Evolutionary conservation across 2,113 vertebrate genomes (phyloP).

Genomic region (Ginglymostoma cirratum): DNA sequence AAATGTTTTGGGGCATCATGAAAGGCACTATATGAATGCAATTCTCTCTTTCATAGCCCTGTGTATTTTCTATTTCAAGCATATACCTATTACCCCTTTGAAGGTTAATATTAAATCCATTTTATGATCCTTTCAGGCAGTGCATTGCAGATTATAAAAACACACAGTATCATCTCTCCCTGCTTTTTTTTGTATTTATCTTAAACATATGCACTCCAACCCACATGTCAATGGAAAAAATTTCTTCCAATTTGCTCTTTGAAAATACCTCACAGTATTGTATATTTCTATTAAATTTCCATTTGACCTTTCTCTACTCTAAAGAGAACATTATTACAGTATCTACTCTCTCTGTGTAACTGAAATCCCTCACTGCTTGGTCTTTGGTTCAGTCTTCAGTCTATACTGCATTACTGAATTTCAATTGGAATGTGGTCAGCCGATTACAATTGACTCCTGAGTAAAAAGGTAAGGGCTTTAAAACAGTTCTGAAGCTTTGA

Average conservation of each 20-base stretch:
- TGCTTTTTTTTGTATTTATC: background rate
- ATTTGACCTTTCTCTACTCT: background rate
- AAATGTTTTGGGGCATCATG: background rate
- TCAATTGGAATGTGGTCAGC: background rate
- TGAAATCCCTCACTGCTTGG: background rate
- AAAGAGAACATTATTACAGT: background rate
- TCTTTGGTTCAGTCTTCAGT: background rate
- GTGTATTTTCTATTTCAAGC: background rate
- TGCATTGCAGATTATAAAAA: background rate
- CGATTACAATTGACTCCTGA: background rate
- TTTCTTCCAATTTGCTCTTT: background rate
- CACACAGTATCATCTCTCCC: background rate
- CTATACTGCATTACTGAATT: background rate
- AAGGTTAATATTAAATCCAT: background rate
- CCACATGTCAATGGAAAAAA: background rate
- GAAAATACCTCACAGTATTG: background rate
- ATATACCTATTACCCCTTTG: background rate
- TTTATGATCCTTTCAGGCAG: background rate
- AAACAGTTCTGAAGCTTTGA: background rate
- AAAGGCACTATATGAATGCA: background rate
- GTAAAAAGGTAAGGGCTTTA: background rate
- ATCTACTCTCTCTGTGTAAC: background rate
- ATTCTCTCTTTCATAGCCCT: background rate
- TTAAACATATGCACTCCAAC: background rate
- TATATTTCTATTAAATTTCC: background rate